Evolutionary conservation across 2,888 invertebrate genomes (phyloP).

Genomic region (Scrobipalpa atriplicella): DNA sequence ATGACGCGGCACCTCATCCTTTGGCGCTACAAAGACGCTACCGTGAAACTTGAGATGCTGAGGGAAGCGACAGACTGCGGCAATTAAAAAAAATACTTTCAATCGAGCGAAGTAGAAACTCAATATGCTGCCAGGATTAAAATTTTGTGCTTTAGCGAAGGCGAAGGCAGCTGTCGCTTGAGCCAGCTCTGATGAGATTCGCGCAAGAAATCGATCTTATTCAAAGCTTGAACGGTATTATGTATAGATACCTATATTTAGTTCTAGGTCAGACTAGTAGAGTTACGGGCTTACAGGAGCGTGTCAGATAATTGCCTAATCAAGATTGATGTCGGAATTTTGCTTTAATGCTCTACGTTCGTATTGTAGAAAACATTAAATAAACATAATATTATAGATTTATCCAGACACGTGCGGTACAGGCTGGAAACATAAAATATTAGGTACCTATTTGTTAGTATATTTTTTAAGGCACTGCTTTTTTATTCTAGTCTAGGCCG

Average conservation of each 20-base stretch:
- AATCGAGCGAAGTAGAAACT: constrained; percentile 77
- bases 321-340: constrained; percentile 37
- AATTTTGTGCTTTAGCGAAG: constrained; percentile 73
- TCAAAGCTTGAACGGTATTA: constrained; percentile 2
- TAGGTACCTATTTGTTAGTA: too few relatives aligned
- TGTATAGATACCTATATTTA: constrained; percentile 3
- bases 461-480: too few relatives aligned
- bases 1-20: constrained; percentile 59
- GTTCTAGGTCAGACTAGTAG: neutral
- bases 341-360: neutral
- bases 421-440: too few relatives aligned
- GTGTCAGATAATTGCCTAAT: constrained; percentile 45
- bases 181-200: constrained; percentile 61
- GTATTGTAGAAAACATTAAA: too few relatives aligned
- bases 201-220: constrained; percentile 38
- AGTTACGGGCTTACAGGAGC: neutral
- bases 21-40: constrained; percentile 68
- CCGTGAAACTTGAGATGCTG: constrained; percentile 74
- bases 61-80: constrained; percentile 76
- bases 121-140: constrained; percentile 78
- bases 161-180: constrained; percentile 76
- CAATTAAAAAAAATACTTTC: constrained; percentile 66
- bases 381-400: too few relatives aligned
- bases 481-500: too few relatives aligned
- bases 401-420: too few relatives aligned